These are phyloP conservation scores for Todiramphus chloris DNA, from an alignment of 2,113 vertebrate genomes.

Conservation along the genomic window DNA sequence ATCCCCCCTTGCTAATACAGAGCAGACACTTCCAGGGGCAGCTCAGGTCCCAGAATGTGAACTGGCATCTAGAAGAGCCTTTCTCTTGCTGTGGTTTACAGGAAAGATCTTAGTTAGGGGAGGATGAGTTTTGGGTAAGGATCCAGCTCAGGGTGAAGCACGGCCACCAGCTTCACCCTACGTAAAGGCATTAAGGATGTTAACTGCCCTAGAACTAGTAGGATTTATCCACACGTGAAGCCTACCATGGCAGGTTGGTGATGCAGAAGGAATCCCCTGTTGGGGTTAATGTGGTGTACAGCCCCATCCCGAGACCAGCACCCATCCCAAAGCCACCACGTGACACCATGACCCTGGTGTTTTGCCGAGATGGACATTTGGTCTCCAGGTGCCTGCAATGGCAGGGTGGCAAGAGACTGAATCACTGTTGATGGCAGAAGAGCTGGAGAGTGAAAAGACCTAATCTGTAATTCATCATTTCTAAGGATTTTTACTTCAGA, in stretches of 20 bases:
- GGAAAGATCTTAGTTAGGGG: background rate
- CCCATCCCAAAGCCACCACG: background rate
- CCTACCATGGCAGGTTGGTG: background rate
- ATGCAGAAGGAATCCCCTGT: background rate
- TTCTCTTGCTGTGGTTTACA: background rate
- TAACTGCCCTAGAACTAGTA: background rate
- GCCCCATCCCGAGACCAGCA: fast-evolving
- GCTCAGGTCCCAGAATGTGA: fast-evolving
- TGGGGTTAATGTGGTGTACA: fast-evolving
- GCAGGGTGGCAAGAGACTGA: background rate
- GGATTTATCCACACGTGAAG: background rate
- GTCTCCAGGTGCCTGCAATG: background rate
- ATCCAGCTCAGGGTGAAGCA: background rate
- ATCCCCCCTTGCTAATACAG: background rate
- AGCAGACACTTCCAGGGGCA: background rate
- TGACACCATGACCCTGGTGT: background rate
- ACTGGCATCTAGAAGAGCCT: background rate
- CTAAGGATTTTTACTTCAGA: background rate
- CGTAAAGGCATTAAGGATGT: background rate
- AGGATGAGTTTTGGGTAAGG: background rate
- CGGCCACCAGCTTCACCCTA: background rate
- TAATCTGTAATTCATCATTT: background rate
- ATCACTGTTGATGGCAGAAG: background rate
- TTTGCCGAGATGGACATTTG: fast-evolving
- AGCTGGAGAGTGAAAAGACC: background rate